Conservation (phyloP, 2,797 vertebrate species). For the Gorsachius magnificus region DNA sequence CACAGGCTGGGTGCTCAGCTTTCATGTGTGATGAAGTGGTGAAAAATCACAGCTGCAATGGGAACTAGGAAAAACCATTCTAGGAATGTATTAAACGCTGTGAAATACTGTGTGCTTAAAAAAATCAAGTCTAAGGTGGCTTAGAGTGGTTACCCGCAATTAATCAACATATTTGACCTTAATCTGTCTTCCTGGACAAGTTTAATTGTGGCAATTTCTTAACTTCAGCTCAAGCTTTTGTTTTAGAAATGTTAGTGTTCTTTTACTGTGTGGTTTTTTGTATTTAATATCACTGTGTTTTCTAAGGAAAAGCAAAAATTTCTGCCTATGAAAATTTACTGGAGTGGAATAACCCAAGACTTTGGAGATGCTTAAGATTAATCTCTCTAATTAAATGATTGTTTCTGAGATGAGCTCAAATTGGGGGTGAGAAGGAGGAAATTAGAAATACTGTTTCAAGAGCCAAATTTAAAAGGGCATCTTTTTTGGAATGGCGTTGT, state of each 20-base stretch:
- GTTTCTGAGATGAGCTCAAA: background rate
- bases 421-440: background rate
- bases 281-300: background rate
- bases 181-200: constrained; percentile 61
- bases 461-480: background rate
- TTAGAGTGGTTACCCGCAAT: constrained; percentile 24
- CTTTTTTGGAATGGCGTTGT: background rate
- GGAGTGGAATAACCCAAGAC: background rate
- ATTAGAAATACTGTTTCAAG: background rate
- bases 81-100: background rate
- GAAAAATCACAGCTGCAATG: background rate
- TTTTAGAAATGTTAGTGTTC: constrained; percentile 30
- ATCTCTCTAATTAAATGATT: background rate
- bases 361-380: background rate
- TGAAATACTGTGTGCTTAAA: background rate
- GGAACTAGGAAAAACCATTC: background rate
- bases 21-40: background rate
- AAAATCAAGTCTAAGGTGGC: background rate
- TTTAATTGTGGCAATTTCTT: constrained; percentile 61
- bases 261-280: background rate
- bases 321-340: background rate
- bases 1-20: background rate
- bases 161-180: constrained; percentile 62
- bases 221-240: background rate
- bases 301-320: background rate